These are phyloP conservation scores for Clarias pachynema DNA, from an alignment of 2,797 vertebrate genomes.

Conservation along the genomic window DNA sequence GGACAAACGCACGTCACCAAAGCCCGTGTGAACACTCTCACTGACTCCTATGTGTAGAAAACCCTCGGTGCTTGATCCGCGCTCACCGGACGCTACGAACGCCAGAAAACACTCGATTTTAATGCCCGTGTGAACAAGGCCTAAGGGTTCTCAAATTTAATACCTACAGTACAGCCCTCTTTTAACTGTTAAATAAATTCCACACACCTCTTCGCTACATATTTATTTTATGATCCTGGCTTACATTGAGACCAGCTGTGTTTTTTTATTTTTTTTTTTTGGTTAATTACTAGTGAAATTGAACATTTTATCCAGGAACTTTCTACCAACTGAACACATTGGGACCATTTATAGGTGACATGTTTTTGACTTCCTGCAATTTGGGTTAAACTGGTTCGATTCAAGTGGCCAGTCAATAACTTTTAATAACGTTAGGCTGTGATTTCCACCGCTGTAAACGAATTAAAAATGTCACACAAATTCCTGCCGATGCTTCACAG, in stretches of 20 bases:
- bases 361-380: background rate
- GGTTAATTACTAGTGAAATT: background rate
- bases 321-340: background rate
- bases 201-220: background rate
- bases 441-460: background rate
- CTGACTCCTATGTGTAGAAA: too few species aligned
- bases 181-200: background rate
- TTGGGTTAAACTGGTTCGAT: background rate
- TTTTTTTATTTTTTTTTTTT: too few species aligned
- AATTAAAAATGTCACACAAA: background rate
- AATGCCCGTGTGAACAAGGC: too few species aligned
- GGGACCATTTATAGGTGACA: background rate
- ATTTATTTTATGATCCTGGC: background rate
- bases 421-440: background rate
- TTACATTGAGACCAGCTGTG: background rate
- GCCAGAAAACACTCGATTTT: too few species aligned
- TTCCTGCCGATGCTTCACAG: background rate
- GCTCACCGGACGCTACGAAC: too few species aligned
- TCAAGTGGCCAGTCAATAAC: background rate
- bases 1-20: too few species aligned
- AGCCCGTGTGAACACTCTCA: too few species aligned
- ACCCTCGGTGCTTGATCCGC: too few species aligned
- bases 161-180: background rate
- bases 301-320: background rate
- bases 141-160: background rate